phyloP scores from a whole-genome alignment of 2,113 vertebrate species.

The Drymodes brunneopygia region DNA sequence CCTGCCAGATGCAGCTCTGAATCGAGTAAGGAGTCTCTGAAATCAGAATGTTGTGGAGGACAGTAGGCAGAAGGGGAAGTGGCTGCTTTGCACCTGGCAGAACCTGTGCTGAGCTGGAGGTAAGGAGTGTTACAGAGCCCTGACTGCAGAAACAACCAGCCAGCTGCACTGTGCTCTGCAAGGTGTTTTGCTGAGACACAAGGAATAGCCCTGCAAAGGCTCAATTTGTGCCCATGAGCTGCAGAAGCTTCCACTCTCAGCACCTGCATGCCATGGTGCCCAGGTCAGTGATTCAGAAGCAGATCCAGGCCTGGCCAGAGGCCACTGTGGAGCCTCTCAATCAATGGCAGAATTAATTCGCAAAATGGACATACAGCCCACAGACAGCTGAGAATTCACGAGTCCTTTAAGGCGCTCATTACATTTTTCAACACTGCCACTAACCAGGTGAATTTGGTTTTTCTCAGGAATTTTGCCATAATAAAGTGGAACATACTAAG shows the following conservation, averaged over 20 bases:
- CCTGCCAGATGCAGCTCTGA: background rate
- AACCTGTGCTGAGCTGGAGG: background rate
- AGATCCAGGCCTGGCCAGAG: background rate
- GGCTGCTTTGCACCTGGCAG: background rate
- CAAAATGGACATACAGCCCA: background rate
- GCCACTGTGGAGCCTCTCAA: background rate
- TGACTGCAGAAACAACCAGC: background rate
- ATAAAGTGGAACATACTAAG: background rate
- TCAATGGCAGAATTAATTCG: background rate
- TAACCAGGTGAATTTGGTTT: background rate
- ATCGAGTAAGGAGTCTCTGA: background rate
- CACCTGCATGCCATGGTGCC: background rate
- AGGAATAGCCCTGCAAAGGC: background rate
- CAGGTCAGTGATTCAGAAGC: fast-evolving
- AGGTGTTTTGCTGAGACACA: background rate
- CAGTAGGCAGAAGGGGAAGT: background rate
- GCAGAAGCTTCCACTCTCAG: background rate
- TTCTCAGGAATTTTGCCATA: background rate
- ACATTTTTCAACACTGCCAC: background rate
- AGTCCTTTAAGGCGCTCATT: background rate
- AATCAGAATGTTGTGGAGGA: background rate
- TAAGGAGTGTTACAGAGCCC: background rate
- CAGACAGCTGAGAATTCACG: slow-evolving; percentile 6
- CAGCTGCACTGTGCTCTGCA: background rate
- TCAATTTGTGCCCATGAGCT: fast-evolving